Conservation (phyloP, 1,140 invertebrate genomes). For the Ylistrum balloti region DNA sequence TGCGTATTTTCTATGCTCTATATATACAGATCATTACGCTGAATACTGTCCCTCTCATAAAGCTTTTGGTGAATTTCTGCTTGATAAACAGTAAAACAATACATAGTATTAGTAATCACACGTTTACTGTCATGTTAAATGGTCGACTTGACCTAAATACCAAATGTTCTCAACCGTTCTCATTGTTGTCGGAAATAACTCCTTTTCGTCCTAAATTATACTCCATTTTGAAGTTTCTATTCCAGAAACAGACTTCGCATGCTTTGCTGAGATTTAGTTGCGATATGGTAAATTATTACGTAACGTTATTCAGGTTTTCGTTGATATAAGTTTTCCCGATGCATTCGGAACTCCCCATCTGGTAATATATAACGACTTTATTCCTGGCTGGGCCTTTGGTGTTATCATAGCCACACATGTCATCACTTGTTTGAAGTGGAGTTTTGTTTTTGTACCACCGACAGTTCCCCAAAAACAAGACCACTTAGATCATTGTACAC, state of each 20-base stretch:
- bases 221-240: neutral
- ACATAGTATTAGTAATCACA: neutral
- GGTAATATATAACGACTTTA: neutral
- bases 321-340: neutral
- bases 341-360: too few relatives aligned
- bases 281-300: neutral
- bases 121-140: neutral
- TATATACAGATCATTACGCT: too few relatives aligned
- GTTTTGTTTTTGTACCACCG: neutral
- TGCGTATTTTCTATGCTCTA: too few relatives aligned
- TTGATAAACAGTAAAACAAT: neutral
- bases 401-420: neutral
- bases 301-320: neutral
- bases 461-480: neutral
- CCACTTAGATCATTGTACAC: neutral
- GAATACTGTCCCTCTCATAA: too few relatives aligned
- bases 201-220: neutral
- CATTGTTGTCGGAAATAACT: neutral
- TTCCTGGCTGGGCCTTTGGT: neutral
- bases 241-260: neutral
- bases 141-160: neutral
- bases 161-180: neutral
- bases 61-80: too few relatives aligned
- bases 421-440: constrained; percentile 12
- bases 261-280: neutral